Evolutionary conservation across 2,888 invertebrate species (phyloP).

Genomic region (Gasteruption jaculator): DNA sequence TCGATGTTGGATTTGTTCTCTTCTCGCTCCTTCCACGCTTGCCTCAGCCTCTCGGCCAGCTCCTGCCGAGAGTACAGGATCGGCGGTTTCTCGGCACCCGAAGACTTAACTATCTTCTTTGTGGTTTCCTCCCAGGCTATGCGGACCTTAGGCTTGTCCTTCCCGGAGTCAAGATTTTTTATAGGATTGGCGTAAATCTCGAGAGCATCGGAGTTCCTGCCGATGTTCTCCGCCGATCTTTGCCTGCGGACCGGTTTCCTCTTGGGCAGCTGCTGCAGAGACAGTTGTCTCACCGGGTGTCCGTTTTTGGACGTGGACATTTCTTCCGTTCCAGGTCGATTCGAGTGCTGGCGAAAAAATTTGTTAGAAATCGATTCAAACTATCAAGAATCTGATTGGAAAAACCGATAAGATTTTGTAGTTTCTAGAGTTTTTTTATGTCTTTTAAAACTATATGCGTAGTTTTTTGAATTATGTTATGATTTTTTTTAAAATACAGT

Average conservation of each 20-base stretch:
- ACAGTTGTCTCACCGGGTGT: constrained; percentile 39
- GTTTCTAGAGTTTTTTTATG: too few relatives aligned
- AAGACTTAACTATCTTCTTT: neutral
- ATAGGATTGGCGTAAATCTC: constrained; percentile 29
- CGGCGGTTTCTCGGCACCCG: constrained; percentile 35
- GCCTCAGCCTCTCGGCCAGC: constrained; percentile 52
- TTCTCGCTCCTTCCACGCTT: constrained; percentile 54
- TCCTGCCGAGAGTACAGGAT: constrained; percentile 53
- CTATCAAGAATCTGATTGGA: too few relatives aligned
- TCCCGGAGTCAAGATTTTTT: too few relatives aligned
- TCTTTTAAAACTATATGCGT: too few relatives aligned
- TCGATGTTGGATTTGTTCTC: constrained; percentile 59
- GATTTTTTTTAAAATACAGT: too few relatives aligned
- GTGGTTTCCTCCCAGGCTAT: constrained; percentile 40
- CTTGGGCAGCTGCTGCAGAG: constrained; percentile 38
- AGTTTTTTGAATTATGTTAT: too few relatives aligned
- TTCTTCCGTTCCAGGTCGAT: too few relatives aligned
- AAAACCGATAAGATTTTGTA: too few relatives aligned
- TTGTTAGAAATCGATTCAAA: too few relatives aligned
- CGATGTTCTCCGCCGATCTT: constrained; percentile 44
- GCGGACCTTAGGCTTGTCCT: constrained; percentile 36
- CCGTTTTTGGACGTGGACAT: constrained; percentile 36
- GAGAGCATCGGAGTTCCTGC: constrained; percentile 34
- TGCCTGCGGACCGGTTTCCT: constrained; percentile 40
- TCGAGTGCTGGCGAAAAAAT: too few relatives aligned